phyloP scores from a whole-genome alignment of 2,113 vertebrate genomes.

The Scartelaos histophorus region DNA sequence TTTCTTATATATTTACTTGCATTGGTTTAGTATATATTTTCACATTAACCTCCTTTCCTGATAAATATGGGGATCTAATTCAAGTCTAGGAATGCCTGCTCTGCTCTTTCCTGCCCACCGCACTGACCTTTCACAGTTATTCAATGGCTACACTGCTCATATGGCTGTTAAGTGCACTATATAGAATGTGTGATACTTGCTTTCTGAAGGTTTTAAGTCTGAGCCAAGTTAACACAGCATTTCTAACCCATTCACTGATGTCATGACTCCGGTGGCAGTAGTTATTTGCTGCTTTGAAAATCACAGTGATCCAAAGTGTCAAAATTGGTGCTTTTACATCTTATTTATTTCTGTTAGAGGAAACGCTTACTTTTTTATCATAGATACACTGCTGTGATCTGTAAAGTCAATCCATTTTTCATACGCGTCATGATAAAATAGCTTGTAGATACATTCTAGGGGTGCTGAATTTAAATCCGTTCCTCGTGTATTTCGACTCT shows the following conservation, averaged over 20 bases:
- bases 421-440: constrained; percentile 45
- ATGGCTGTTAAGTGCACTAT: constrained; percentile 1
- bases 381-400: constrained; percentile 10
- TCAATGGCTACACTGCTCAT: neutral
- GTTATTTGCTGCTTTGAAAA: constrained; percentile 15
- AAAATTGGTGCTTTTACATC: constrained; percentile 18
- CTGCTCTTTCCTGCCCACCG: neutral
- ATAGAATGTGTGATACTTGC: neutral
- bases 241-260: constrained; percentile 8
- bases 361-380: constrained; percentile 18
- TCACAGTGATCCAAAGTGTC: constrained; percentile 9
- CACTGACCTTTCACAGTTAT: constrained; percentile 14
- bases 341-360: constrained; percentile 25
- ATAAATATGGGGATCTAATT: neutral
- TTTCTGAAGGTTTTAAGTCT: neutral
- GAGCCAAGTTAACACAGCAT: constrained; percentile 3
- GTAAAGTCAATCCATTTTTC: constrained; percentile 22
- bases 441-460: constrained; percentile 25
- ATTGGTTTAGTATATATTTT: neutral
- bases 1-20: neutral
- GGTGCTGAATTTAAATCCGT: constrained; percentile 48
- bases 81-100: neutral
- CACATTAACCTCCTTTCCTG: neutral
- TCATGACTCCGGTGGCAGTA: neutral
- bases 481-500: constrained; percentile 17